Percentiles rank a stretch among this genome's conserved stretches.
Evolutionary conservation across 2,888 invertebrate species (phyloP).

Genomic region (Ptilodon capucinus): DNA sequence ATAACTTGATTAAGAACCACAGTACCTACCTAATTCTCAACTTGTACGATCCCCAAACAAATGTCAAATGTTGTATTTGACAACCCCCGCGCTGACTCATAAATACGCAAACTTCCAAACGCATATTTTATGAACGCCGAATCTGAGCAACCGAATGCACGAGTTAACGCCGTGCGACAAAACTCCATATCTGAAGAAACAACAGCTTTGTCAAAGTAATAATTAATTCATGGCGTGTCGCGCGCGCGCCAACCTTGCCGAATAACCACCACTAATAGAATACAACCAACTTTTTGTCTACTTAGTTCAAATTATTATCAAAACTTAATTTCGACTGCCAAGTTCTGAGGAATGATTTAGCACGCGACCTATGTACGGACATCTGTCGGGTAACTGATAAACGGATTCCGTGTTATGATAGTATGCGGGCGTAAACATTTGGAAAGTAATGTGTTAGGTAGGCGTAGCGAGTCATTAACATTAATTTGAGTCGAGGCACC

Average conservation of each 20-base stretch:
- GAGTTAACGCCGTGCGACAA: constrained; percentile 29
- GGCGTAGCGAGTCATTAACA: too few relatives aligned
- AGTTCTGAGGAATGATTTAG: constrained; percentile 14
- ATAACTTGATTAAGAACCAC: neutral
- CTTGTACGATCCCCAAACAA: neutral
- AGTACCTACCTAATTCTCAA: too few relatives aligned
- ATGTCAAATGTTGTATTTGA: neutral
- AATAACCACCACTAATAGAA: constrained; percentile 18
- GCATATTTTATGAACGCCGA: constrained; percentile 29
- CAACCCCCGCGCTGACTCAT: neutral
- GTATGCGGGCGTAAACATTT: too few relatives aligned
- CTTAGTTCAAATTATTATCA: constrained; percentile 22
- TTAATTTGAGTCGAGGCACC: too few relatives aligned
- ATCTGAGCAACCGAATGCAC: constrained; percentile 20
- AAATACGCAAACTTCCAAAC: constrained; percentile 23
- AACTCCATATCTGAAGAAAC: constrained; percentile 47
- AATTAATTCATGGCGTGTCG: constrained; percentile 57
- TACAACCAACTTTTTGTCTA: constrained; percentile 12
- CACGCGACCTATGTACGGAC: constrained; percentile 6
- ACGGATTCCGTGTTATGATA: constrained; percentile 9
- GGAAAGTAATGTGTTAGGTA: too few relatives aligned
- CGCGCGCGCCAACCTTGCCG: constrained; percentile 5
- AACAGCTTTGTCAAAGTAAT: constrained; percentile 40
- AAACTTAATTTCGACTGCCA: constrained; percentile 14
- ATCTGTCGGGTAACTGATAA: constrained; percentile 17